Evolutionary conservation across 92 coral and sea anemone species (phyloP).

Genomic region (Chrysogorgia sp.): DNA sequence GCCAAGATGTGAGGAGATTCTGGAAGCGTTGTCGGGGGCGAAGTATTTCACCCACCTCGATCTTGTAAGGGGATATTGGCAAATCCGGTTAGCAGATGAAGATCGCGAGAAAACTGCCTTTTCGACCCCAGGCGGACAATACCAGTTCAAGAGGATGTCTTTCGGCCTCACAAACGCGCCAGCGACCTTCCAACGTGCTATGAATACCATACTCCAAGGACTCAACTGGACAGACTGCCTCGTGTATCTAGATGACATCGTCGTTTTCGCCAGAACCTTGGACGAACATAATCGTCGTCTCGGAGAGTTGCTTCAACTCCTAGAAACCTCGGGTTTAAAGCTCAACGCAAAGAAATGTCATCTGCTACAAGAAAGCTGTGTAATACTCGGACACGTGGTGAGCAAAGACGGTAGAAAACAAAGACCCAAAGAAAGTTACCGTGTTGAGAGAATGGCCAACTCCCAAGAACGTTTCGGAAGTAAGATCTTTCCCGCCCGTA

Average conservation of each 20-base stretch:
- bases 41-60: slow-evolving; percentile 47
- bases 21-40: slow-evolving; percentile 46
- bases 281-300: slow-evolving; percentile 3
- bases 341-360: neutral
- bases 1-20: slow-evolving; percentile 44
- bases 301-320: neutral
- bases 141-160: neutral
- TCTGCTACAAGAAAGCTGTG: neutral
- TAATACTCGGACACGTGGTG: slow-evolving; percentile 7
- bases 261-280: neutral
- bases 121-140: neutral
- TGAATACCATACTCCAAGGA: neutral
- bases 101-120: slow-evolving; percentile 12
- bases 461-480: neutral
- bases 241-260: slow-evolving; percentile 29
- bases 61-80: slow-evolving; percentile 7
- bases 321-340: neutral
- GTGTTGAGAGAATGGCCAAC: neutral
- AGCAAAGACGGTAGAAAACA: neutral
- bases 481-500: slow-evolving; percentile 16
- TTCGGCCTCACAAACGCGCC: slow-evolving; percentile 5
- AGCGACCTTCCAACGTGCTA: slow-evolving; percentile 13
- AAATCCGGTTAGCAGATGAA: slow-evolving; percentile 12
- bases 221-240: slow-evolving; percentile 13
- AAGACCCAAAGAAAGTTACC: neutral